Evolutionary conservation across 2,113 vertebrate genomes (phyloP).

Genomic region (Spizaetus ornatus): DNA sequence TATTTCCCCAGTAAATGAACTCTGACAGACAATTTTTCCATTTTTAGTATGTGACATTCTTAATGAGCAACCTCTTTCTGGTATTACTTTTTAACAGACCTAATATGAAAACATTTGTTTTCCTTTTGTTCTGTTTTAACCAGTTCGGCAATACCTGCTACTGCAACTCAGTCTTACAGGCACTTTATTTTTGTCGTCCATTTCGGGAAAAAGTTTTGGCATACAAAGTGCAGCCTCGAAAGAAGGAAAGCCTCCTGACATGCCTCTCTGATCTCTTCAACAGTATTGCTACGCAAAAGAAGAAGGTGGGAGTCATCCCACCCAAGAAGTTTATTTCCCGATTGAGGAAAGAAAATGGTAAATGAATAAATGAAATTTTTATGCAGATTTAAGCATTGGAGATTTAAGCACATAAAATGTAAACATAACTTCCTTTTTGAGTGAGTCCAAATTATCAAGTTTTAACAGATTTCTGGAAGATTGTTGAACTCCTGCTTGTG

Average conservation of each 20-base stretch:
- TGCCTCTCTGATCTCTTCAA: constrained; percentile 92
- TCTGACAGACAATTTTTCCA: neutral
- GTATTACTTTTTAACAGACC: neutral
- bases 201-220: constrained; percentile 93
- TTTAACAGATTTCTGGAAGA: neutral
- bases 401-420: neutral
- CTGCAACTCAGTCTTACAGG: constrained; percentile 94
- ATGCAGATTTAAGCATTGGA: neutral
- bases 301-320: constrained; percentile 93
- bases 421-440: neutral
- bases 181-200: constrained; percentile 91
- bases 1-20: neutral
- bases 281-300: constrained; percentile 93
- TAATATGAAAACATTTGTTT: neutral
- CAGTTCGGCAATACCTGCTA: constrained; percentile 96
- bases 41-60: neutral
- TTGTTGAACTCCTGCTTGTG: neutral
- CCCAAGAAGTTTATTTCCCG: constrained; percentile 93
- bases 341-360: constrained; percentile 90
- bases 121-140: constrained; percentile 28
- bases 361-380: neutral
- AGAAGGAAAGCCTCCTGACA: constrained; percentile 89
- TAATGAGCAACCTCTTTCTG: neutral
- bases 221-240: constrained; percentile 88
- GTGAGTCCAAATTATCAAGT: neutral